phyloP scores from a whole-genome alignment of 2,113 vertebrate genomes.

The Lasiurus cinereus region DNA sequence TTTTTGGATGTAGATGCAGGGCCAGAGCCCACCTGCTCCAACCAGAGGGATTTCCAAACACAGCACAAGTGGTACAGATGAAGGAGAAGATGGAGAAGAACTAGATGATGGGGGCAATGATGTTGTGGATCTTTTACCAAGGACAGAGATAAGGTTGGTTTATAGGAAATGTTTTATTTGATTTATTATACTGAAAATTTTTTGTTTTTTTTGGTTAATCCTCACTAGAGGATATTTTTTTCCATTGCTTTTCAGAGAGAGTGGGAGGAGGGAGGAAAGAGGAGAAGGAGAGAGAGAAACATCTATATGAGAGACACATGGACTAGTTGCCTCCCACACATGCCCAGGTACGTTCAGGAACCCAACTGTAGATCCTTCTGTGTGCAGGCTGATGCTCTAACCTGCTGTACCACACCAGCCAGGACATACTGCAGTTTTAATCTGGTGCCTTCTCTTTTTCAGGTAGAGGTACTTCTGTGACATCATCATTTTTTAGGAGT shows the following conservation, averaged over 20 bases:
- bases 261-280: too few relatives aligned
- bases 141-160: constrained; percentile 94
- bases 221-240: too few relatives aligned
- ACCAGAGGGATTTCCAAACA: constrained; percentile 89
- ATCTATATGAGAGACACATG: too few relatives aligned
- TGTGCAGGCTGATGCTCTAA: too few relatives aligned
- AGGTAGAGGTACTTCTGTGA: not conserved
- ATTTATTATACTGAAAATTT: not conserved
- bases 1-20: constrained; percentile 92
- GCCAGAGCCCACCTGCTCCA: constrained; percentile 93
- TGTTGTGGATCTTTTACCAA: constrained; percentile 95
- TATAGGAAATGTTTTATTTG: constrained; percentile 56
- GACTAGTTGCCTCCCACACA: too few relatives aligned
- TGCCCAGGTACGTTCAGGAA: too few relatives aligned
- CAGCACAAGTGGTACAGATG: constrained; percentile 86
- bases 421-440: not conserved
- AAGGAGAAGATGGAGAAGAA: constrained; percentile 91
- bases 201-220: too few relatives aligned
- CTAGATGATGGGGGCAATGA: constrained; percentile 91
- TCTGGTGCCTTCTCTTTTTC: constrained; percentile 5
- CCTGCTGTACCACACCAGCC: too few relatives aligned
- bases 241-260: too few relatives aligned
- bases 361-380: too few relatives aligned
- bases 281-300: too few relatives aligned
- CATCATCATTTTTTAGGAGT: constrained; percentile 46